Evolutionary conservation across 1,140 invertebrate species (phyloP).

Genomic region (Notospermus geniculatus): DNA sequence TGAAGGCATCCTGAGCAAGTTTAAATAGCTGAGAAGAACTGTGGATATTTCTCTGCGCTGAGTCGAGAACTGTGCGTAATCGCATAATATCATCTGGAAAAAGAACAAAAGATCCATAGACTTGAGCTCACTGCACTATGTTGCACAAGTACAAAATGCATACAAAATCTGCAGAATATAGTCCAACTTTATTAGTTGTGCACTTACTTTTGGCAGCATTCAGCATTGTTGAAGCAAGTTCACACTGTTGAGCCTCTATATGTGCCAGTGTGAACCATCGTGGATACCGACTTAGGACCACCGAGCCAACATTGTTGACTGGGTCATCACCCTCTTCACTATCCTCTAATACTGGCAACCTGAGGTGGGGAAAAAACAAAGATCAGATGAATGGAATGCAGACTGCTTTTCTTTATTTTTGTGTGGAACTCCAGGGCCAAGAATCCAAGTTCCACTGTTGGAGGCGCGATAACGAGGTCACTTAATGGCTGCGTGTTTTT

Average conservation of each 20-base stretch:
- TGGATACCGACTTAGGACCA: slow-evolving; percentile 63
- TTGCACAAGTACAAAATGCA: slow-evolving; percentile 3
- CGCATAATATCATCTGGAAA: slow-evolving; percentile 66
- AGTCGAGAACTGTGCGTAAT: slow-evolving; percentile 71
- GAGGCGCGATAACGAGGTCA: too few species aligned
- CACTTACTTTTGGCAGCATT: slow-evolving; percentile 69
- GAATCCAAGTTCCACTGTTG: too few species aligned
- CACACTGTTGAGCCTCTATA: slow-evolving; percentile 79
- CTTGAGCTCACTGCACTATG: too few species aligned
- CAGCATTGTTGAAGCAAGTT: slow-evolving; percentile 75
- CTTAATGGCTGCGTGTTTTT: too few species aligned
- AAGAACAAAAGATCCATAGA: too few species aligned
- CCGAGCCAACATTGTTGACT: slow-evolving; percentile 50
- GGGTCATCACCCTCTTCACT: slow-evolving; percentile 61
- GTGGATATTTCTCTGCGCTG: slow-evolving; percentile 76
- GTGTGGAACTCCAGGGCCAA: too few species aligned
- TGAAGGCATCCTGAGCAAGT: slow-evolving; percentile 78
- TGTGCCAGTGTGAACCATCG: slow-evolving; percentile 67
- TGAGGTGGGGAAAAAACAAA: slow-evolving; percentile 41
- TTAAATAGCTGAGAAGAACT: slow-evolving; percentile 80
- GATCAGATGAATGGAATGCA: too few species aligned
- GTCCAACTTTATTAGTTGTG: not conserved
- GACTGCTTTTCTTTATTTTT: too few species aligned
- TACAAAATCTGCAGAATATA: too few species aligned
- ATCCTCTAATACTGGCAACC: slow-evolving; percentile 75